Conservation (phyloP, 2,113 vertebrate species). For the Ammospiza nelsoni region DNA sequence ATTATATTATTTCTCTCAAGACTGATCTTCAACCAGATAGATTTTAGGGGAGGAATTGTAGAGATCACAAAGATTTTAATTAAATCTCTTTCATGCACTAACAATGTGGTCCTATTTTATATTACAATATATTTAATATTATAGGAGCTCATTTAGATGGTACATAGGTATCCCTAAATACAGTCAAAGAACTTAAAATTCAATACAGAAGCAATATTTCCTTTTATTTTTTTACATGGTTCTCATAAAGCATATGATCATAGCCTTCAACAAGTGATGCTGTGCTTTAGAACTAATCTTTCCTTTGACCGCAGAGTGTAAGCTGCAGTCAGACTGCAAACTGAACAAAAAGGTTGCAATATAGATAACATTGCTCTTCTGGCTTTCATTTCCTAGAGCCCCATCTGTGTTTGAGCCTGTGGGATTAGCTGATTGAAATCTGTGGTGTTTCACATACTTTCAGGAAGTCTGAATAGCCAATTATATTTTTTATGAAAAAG, state of each 20-base stretch:
- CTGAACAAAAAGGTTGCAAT: background rate
- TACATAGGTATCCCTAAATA: background rate
- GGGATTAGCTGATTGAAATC: constrained; percentile 18
- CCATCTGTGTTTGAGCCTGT: background rate
- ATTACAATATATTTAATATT: background rate
- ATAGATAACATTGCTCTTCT: background rate
- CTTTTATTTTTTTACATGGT: background rate
- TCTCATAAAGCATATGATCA: background rate
- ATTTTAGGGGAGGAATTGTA: background rate
- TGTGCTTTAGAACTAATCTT: constrained; percentile 52
- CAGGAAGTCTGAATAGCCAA: constrained; percentile 5
- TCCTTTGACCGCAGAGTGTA: background rate
- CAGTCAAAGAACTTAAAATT: background rate
- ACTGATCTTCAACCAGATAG: background rate
- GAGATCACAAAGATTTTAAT: background rate
- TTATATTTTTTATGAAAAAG: constrained; percentile 11
- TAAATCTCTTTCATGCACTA: background rate
- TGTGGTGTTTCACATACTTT: background rate
- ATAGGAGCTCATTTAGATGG: background rate
- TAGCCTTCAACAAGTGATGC: background rate
- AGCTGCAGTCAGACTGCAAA: background rate
- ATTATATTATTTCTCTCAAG: background rate
- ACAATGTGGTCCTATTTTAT: background rate
- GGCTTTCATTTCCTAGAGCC: background rate
- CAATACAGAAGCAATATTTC: background rate